Percentiles rank a stretch among this genome's conserved stretches.
Evolutionary conservation across 2,888 invertebrate genomes (phyloP).

Genomic region (Macrophya alboannulata): DNA sequence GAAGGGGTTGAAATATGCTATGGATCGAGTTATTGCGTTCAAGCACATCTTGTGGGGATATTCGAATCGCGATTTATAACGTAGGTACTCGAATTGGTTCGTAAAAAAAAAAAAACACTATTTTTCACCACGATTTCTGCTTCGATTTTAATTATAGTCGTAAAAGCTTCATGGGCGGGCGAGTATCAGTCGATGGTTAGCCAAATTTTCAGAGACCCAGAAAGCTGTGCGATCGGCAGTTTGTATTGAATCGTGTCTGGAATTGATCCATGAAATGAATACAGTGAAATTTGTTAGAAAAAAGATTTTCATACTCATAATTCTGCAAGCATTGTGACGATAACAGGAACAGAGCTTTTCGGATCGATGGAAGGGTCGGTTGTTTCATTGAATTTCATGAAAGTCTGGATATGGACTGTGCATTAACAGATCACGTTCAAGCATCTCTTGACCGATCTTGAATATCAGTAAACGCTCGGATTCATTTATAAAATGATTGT

Average conservation of each 20-base stretch:
- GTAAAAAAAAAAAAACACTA: conserved; percentile 5
- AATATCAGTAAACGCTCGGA: conserved; percentile 3
- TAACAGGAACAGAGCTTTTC: neutral
- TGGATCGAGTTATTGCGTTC: neutral
- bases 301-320: neutral
- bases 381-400: neutral
- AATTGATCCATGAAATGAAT: neutral
- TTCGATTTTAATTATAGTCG: neutral
- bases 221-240: neutral
- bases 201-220: neutral
- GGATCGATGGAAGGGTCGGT: neutral
- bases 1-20: neutral
- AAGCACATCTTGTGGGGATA: neutral
- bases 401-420: neutral
- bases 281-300: neutral
- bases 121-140: conserved; percentile 25
- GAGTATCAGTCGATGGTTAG: conserved; percentile 1
- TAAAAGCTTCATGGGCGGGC: neutral
- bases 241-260: conserved; percentile 15
- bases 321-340: neutral
- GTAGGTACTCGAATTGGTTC: neutral
- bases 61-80: neutral
- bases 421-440: conserved; percentile 1
- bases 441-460: conserved; percentile 11
- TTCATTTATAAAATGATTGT: neutral